Base-by-base conservation (phyloP, 2,797 vertebrate species). In the Danio aesculapii region DNA sequence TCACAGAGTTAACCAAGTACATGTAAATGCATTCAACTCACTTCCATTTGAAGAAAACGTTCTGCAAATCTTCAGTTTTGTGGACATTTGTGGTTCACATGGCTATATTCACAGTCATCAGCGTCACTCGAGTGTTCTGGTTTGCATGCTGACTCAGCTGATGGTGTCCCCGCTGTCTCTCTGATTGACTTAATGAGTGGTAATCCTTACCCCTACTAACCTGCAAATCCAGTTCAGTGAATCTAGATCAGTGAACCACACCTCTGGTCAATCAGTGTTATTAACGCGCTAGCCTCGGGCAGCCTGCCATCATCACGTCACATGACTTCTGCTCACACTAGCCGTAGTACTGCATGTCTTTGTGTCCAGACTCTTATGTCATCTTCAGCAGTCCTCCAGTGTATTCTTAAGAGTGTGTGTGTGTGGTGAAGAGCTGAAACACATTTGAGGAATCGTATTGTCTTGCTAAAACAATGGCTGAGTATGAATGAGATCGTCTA, bases 401-500 rank as follows among this genome's bases (percentile, higher is more conserved):
- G 62, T 11, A 41, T 12, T 13, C 30, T 30, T 3, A 30, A 30
- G 30, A 30, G 30, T 30, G 3, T 30, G 77, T 17, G 13, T 49
- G 85, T 92, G 88, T 86, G 19, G 9, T 21, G 88, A 91, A 86
- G 47, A 83, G 84, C 87, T 81, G 85, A 86, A 67, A 88, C 74
- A 92, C 89, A 67, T 77, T 77, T 57, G 9, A 67, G 52, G 93
- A 93, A 90, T 90, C 88, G 80, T 85, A 87, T 86, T 91, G 90
- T 81, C 86, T 85, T 63, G 41, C 47, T 17, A 67, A 53, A 50
- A 95, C 93, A 95, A 94, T 91, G 89, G 76, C 76, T 72, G 85
- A 90, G 88, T 93, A 73, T 85, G 83, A 86, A 81, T 44, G 82
- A 87, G 63, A 89, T 46, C 16, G 19, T 13, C 3, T 21, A 53